A percentile compares a stretch with the other conserved stretches of the same genome.
These are phyloP conservation scores for Macroglossus sobrinus DNA, from an alignment of 2,113 vertebrate species.

Conservation along the genomic window DNA sequence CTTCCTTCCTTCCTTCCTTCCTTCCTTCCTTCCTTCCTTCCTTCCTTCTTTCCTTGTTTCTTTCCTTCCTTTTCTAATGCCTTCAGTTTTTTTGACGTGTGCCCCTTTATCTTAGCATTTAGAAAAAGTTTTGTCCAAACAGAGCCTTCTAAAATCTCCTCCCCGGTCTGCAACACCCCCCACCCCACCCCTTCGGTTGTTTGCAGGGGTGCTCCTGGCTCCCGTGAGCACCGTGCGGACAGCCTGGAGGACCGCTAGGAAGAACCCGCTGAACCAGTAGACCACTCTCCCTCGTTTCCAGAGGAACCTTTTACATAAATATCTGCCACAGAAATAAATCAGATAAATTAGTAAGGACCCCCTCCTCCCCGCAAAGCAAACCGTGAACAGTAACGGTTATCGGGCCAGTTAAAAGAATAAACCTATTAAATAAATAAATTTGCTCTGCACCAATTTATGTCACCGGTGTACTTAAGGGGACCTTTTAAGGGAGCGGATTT, in stretches of 20 bases:
- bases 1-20: rapidly evolving
- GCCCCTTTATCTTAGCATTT: not conserved
- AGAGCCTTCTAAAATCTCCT: not conserved
- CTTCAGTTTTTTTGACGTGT: not conserved
- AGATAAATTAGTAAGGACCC: slow-evolving; percentile 74
- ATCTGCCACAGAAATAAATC: slow-evolving; percentile 79
- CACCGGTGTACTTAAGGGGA: slow-evolving; percentile 80
- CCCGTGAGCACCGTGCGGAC: slow-evolving; percentile 53
- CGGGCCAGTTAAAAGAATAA: slow-evolving; percentile 82
- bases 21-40: rapidly evolving
- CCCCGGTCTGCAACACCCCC: not conserved
- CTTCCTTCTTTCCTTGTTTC: rapidly evolving
- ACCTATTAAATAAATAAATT: slow-evolving; percentile 87
- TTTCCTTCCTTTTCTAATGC: not conserved
- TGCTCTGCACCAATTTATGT: slow-evolving; percentile 83
- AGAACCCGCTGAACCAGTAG: slow-evolving; percentile 78
- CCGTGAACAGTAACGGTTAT: slow-evolving; percentile 78
- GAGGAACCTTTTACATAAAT: slow-evolving; percentile 74
- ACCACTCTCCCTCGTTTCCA: slow-evolving; percentile 76
- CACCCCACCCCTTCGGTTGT: not conserved
- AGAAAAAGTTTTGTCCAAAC: slow-evolving; percentile 36
- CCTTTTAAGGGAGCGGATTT: slow-evolving; percentile 86
- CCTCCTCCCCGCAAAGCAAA: slow-evolving; percentile 72
- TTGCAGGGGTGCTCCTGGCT: slow-evolving; percentile 29
- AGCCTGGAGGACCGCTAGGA: slow-evolving; percentile 77